These are phyloP conservation scores for Myopa testacea DNA, from an alignment of 2,888 invertebrate genomes.

Conservation along the genomic window DNA sequence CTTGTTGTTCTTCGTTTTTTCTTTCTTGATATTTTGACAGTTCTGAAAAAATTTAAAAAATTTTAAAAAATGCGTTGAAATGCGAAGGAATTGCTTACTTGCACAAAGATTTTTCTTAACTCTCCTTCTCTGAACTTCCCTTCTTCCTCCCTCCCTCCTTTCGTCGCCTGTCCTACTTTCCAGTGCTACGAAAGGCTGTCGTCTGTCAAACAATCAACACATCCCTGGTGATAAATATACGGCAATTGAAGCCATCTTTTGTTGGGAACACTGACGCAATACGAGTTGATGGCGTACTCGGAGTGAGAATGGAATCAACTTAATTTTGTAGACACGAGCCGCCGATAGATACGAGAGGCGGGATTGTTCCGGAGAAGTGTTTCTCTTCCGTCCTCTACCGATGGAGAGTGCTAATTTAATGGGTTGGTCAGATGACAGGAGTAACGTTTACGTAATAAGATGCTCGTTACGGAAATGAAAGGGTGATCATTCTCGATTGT, in stretches of 20 bases:
- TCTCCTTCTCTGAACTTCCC: neutral
- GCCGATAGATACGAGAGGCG: too few species aligned
- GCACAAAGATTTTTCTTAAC: neutral
- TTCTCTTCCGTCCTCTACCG: too few species aligned
- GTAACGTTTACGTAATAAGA: constrained; percentile 1
- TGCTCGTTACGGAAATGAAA: constrained; percentile 21
- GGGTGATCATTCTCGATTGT: neutral
- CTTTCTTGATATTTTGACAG: constrained; percentile 1
- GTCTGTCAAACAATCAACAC: constrained; percentile 5
- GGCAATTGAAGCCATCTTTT: constrained; percentile 10
- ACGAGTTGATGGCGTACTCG: neutral
- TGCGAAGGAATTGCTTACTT: neutral
- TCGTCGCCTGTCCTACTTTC: neutral
- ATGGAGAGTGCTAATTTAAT: neutral
- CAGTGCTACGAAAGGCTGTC: neutral
- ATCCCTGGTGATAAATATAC: neutral
- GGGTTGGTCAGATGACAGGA: neutral
- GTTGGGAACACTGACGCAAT: neutral
- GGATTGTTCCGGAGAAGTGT: too few species aligned
- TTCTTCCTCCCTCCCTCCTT: neutral
- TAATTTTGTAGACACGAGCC: neutral
- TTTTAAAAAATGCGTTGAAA: neutral
- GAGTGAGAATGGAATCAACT: constrained; percentile 9
- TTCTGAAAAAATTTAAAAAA: too few species aligned
- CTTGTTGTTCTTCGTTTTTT: neutral